Percentiles rank a stretch among this genome's conserved stretches.
Conservation (phyloP, 2,888 invertebrate species). For the Cryptocephalus moraei region DNA sequence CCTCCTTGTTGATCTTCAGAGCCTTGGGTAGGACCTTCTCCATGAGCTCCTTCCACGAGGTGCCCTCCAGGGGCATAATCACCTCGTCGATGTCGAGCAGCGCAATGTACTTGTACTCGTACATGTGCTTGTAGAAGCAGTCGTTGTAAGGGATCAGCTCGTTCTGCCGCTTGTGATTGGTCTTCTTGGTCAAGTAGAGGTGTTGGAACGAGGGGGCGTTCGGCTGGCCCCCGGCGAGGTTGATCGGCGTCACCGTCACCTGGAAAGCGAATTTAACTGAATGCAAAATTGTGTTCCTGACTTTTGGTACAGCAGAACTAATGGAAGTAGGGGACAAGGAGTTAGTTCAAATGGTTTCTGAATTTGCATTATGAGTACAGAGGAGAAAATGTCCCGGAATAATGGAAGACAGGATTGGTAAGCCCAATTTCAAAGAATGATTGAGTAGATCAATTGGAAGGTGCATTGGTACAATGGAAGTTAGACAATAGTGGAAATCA, state of each 20-base stretch:
- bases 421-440: too few species aligned
- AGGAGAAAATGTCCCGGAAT: too few species aligned
- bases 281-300: too few species aligned
- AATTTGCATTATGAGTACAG: too few species aligned
- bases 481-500: too few species aligned
- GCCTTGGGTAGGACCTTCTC: conserved; percentile 54
- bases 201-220: conserved; percentile 83
- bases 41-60: conserved; percentile 71
- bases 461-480: too few species aligned
- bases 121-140: conserved; percentile 86
- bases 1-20: conserved; percentile 53
- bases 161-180: conserved; percentile 88
- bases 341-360: too few species aligned
- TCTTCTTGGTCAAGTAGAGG: conserved; percentile 80
- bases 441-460: too few species aligned
- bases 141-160: conserved; percentile 95
- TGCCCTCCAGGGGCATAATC: conserved; percentile 74
- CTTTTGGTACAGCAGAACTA: too few species aligned
- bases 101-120: conserved; percentile 82
- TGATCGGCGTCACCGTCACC: conserved; percentile 64
- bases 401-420: too few species aligned
- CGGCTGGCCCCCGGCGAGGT: conserved; percentile 59
- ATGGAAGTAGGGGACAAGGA: too few species aligned
- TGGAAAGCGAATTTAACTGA: conserved; percentile 6
- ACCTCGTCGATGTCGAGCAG: conserved; percentile 90